Evolutionary conservation across 1,140 invertebrate genomes (phyloP).

Genomic region (Zaprionus nigranus): DNA sequence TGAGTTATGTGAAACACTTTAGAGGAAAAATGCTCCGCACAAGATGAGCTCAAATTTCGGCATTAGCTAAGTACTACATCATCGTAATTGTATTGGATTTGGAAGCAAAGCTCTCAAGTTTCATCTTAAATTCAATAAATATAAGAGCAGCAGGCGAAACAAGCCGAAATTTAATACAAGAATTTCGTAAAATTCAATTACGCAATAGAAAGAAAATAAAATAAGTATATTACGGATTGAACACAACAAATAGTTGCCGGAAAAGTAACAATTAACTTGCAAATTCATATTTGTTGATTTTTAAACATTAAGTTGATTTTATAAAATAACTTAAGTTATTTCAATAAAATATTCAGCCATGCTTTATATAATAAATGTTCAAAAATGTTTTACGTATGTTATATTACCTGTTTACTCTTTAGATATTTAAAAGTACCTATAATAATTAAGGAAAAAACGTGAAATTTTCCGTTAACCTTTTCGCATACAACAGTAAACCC

Average conservation of each 20-base stretch:
- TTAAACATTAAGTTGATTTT: too few relatives aligned
- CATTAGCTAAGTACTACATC: background rate
- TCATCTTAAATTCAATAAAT: slow-evolving; percentile 74
- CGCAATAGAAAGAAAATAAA: slow-evolving; percentile 12
- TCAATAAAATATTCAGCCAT: too few relatives aligned
- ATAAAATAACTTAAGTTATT: too few relatives aligned
- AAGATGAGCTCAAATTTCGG: slow-evolving; percentile 54
- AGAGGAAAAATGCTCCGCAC: slow-evolving; percentile 22
- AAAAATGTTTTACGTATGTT: background rate
- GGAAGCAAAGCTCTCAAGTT: slow-evolving; percentile 24
- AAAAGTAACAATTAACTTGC: background rate
- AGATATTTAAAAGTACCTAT: too few relatives aligned
- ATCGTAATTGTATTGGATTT: slow-evolving; percentile 22
- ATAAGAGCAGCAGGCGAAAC: slow-evolving; percentile 48
- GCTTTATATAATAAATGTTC: too few relatives aligned
- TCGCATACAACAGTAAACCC: slow-evolving; percentile 8
- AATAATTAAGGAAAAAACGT: background rate
- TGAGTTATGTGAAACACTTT: slow-evolving; percentile 54
- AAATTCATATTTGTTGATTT: too few relatives aligned
- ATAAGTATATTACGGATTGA: slow-evolving; percentile 4
- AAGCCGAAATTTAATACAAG: slow-evolving; percentile 48
- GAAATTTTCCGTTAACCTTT: slow-evolving; percentile 23
- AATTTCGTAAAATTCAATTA: slow-evolving; percentile 49
- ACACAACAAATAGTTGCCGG: background rate
- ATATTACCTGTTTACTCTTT: background rate